Percentiles rank a stretch among this genome's conserved stretches.
phyloP scores from a whole-genome alignment of 2,797 vertebrate genomes.

The Pogoniulus pusillus region DNA sequence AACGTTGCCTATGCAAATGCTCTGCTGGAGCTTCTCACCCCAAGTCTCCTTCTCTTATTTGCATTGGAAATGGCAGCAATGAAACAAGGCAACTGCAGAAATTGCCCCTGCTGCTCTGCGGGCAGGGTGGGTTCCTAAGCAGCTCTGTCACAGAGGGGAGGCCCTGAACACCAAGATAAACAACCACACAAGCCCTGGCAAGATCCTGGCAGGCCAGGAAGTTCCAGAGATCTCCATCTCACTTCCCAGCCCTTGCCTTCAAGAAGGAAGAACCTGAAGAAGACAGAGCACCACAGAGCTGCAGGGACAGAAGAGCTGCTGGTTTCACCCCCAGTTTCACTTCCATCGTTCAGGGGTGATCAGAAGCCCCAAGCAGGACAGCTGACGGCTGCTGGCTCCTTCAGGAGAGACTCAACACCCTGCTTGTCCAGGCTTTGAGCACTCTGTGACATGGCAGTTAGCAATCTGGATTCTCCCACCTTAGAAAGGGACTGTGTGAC shows the following conservation, averaged over 20 bases:
- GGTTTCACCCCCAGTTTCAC: background rate
- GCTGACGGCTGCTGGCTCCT: background rate
- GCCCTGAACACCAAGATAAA: background rate
- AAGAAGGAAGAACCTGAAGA: background rate
- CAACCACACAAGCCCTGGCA: background rate
- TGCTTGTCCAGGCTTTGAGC: too few relatives aligned
- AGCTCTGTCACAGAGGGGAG: background rate
- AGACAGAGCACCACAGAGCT: accelerated
- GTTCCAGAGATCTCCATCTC: background rate
- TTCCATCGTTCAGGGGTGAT: background rate
- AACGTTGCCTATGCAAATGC: slow-evolving; percentile 29
- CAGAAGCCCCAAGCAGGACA: background rate
- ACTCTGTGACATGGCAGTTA: too few relatives aligned
- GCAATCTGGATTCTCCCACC: background rate
- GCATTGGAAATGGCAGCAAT: slow-evolving; percentile 32
- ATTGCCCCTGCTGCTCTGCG: background rate
- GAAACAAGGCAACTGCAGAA: background rate
- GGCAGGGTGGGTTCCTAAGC: background rate
- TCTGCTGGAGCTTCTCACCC: background rate
- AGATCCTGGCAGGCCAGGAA: background rate
- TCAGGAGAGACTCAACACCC: background rate
- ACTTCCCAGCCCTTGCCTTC: background rate
- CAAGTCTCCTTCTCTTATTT: slow-evolving; percentile 1
- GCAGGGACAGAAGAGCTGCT: slow-evolving; percentile 13
- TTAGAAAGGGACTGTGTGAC: background rate